Base-by-base conservation (phyloP, 2,797 vertebrate species). In the Vespertilio murinus region DNA sequence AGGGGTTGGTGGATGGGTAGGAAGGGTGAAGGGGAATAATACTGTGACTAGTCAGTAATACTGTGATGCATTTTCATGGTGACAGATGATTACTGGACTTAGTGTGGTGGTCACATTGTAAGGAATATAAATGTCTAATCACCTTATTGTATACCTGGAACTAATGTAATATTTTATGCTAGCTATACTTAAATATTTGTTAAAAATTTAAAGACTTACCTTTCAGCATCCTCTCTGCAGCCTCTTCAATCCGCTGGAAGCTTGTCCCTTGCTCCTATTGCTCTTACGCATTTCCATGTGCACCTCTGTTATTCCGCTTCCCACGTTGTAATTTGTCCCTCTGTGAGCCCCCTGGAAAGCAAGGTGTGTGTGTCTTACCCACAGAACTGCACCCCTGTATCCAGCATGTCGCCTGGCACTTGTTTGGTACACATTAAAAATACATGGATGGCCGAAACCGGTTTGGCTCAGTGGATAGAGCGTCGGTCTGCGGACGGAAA, bases 391-490 rank as follows among this genome's bases (percentile, higher is more conserved):
- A 11, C 49, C 33, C 23, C 38, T 73, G 42, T 25, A 40, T 56
- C 70, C 54, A 10, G 86, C 56, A 23, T 9, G 33, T 22, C 42
- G 49, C 49, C 91, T 80, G 42, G 61, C 45, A 30, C 40, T 89
- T 88, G 52, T 88, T 71, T 61, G 59, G 22, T 67, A 30, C 16
- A 20, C 74, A 56, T 77, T 82, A 78, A 93, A 95, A 91, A 45
- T 30, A 45, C 17, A 35, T 82, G 69, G 25, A 40, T 67, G 56
- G n/a, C n/a, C n/a, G n/a, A n/a, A n/a, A n/a, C n/a, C n/a, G n/a
- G n/a, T n/a, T n/a, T n/a, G n/a, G n/a, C n/a, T n/a, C n/a, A n/a
- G n/a, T n/a, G n/a, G n/a, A n/a, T n/a, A n/a, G n/a, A n/a, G n/a
- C n/a, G n/a, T n/a, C n/a, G n/a, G n/a, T n/a, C n/a, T n/a, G n/a